phyloP scores from a whole-genome alignment of 2,888 invertebrate genomes.

The Nebria salina region DNA sequence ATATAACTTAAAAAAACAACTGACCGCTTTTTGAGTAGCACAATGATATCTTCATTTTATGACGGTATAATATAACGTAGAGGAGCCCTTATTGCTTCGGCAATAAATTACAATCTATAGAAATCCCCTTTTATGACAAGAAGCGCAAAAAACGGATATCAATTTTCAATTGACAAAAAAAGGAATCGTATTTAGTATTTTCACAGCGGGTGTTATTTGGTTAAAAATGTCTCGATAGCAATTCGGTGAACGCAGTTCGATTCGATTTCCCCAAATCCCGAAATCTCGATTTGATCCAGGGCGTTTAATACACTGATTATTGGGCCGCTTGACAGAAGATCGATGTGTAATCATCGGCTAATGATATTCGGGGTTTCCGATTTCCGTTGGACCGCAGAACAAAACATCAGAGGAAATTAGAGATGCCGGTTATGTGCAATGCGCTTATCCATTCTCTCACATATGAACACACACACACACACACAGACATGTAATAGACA shows the following conservation, averaged over 20 bases:
- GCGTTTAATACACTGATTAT: slow-evolving; percentile 46
- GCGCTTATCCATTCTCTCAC: neutral
- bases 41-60: slow-evolving; percentile 19
- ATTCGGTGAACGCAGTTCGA: slow-evolving; percentile 23
- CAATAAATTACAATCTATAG: slow-evolving; percentile 2
- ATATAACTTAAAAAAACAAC: slow-evolving; percentile 44
- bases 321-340: slow-evolving; percentile 46
- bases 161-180: neutral
- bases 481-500: neutral
- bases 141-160: neutral
- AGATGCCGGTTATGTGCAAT: slow-evolving; percentile 2
- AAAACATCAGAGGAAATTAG: slow-evolving; percentile 47
- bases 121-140: neutral
- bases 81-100: neutral
- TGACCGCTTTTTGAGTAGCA: slow-evolving; percentile 43
- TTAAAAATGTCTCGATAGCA: no score
- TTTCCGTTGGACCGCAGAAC: slow-evolving; percentile 46
- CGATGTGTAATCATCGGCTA: slow-evolving; percentile 47
- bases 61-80: neutral
- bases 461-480: slow-evolving; percentile 14
- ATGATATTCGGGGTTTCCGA: slow-evolving; percentile 47
- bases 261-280: slow-evolving; percentile 7
- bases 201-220: no score
- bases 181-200: neutral
- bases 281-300: slow-evolving; percentile 5